phyloP scores from a whole-genome alignment of 2,888 invertebrate genomes.

The Morinoia aosen region DNA sequence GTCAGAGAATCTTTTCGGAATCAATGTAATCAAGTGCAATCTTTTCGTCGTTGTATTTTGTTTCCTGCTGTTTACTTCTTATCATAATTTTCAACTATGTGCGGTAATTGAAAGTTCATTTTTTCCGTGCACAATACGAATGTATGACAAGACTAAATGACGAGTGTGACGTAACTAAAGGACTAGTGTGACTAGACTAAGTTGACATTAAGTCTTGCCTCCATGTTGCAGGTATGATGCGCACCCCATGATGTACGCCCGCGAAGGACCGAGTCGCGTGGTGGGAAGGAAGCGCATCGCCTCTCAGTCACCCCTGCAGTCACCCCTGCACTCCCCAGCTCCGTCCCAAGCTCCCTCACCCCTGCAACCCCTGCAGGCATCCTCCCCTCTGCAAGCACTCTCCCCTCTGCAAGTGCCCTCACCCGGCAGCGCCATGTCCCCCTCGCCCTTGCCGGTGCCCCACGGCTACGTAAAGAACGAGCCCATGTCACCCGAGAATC shows the following conservation, averaged over 20 bases:
- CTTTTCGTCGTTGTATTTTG: no score
- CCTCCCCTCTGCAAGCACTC: constrained; percentile 26
- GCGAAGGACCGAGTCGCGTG: not conserved
- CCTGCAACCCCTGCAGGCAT: not conserved
- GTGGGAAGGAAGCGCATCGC: constrained; percentile 12
- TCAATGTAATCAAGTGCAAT: no score
- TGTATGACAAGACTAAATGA: no score
- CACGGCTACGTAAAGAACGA: not conserved
- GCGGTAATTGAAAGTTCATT: no score
- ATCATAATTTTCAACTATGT: no score
- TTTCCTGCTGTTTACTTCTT: no score
- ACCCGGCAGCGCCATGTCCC: constrained; percentile 29
- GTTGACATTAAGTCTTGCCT: not conserved
- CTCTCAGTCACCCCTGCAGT: constrained; percentile 37
- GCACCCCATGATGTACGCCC: constrained; percentile 39
- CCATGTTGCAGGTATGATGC: not conserved
- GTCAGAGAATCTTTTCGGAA: no score
- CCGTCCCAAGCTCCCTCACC: constrained; percentile 27
- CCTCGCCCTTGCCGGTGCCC: not conserved
- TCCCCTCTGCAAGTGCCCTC: constrained; percentile 31
- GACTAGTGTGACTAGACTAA: no score
- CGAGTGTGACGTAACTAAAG: no score
- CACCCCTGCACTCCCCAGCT: constrained; percentile 43
- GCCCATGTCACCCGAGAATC: not conserved
- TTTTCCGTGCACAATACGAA: no score